A percentile compares a stretch with the other conserved stretches of the same genome.
phyloP scores from a whole-genome alignment of 2,113 vertebrate genomes.

The Coracopsis vasa region DNA sequence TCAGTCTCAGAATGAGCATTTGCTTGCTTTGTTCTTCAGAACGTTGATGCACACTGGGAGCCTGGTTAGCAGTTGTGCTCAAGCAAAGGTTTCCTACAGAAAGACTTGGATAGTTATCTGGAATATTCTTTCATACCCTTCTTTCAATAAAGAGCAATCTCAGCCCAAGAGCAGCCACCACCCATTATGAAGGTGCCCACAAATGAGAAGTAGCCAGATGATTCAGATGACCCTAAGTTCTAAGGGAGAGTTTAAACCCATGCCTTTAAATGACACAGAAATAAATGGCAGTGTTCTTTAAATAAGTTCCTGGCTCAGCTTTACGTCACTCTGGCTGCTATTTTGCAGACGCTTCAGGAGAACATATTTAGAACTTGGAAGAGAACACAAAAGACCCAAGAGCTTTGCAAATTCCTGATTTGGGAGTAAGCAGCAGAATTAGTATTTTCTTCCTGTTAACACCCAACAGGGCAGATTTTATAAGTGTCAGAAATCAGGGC shows the following conservation, averaged over 20 bases:
- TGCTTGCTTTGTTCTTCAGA: neutral
- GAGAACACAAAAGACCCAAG: neutral
- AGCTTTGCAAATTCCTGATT: neutral
- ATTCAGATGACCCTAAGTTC: neutral
- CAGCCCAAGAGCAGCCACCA: neutral
- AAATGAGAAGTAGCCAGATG: neutral
- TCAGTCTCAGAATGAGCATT: neutral
- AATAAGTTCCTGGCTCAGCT: neutral
- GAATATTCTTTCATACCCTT: neutral
- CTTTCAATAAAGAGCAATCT: neutral
- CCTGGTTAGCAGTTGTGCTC: neutral
- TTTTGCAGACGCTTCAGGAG: neutral
- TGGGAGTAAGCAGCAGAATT: neutral
- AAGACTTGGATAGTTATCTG: neutral
- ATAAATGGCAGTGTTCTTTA: neutral
- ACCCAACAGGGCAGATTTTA: neutral
- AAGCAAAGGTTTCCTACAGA: neutral
- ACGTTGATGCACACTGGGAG: neutral
- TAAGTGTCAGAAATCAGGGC: neutral
- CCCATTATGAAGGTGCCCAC: neutral
- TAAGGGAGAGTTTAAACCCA: neutral
- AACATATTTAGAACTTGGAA: neutral
- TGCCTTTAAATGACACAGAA: neutral
- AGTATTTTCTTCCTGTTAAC: neutral
- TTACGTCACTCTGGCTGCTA: neutral